phyloP scores from a whole-genome alignment of 1,140 invertebrate species.

The Choristoneura fumiferana region DNA sequence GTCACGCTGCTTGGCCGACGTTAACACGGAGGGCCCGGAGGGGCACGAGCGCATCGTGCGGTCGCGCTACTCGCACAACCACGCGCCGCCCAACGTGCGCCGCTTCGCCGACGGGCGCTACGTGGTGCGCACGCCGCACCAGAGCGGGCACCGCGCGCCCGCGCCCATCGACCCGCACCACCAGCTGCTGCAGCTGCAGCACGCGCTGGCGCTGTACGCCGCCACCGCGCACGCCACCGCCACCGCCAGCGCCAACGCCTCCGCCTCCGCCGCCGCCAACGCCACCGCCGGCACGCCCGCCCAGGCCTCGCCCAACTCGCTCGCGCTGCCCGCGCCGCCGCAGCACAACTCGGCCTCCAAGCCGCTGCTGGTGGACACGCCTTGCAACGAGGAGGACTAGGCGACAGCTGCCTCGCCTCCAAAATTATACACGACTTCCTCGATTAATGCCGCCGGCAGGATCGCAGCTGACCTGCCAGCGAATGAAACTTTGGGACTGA shows the following conservation, averaged over 20 bases:
- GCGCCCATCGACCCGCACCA: constrained; percentile 67
- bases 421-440: constrained; percentile 29
- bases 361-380: constrained; percentile 66
- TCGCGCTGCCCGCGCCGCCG: constrained; percentile 42
- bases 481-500: not conserved
- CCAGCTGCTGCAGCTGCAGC: constrained; percentile 67
- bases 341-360: constrained; percentile 50
- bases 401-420: not conserved
- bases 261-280: constrained; percentile 35
- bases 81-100: constrained; percentile 69
- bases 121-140: constrained; percentile 69
- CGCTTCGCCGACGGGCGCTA: constrained; percentile 72
- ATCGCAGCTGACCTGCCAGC: not conserved
- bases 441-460: not conserved
- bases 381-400: constrained; percentile 68
- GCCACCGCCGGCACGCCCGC: constrained; percentile 34
- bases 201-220: constrained; percentile 66
- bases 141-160: constrained; percentile 67
- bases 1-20: constrained; percentile 67
- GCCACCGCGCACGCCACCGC: constrained; percentile 63
- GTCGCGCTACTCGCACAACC: constrained; percentile 67
- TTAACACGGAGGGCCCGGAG: constrained; percentile 70
- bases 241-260: constrained; percentile 45
- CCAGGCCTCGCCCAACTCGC: constrained; percentile 50
- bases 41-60: constrained; percentile 70